Conservation (phyloP, 1,140 invertebrate genomes). For the Aphelinus certus region DNA sequence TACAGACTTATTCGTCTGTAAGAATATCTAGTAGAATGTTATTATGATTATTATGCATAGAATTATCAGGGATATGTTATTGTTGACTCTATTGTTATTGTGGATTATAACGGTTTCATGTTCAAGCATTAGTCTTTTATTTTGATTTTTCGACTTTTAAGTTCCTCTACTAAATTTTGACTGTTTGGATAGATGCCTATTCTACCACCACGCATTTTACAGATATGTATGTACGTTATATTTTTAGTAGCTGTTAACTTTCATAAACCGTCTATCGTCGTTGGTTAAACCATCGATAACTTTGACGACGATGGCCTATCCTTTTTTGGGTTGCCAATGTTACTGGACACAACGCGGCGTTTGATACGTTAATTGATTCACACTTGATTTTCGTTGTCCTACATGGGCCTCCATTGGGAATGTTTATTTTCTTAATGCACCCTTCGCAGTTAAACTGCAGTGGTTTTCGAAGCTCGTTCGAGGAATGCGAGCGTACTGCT, state of each 20-base stretch:
- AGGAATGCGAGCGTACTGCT: too few relatives aligned
- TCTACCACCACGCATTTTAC: conserved; percentile 1
- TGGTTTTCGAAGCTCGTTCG: too few relatives aligned
- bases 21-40: too few relatives aligned
- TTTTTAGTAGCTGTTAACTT: background rate
- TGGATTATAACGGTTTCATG: background rate
- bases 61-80: too few relatives aligned
- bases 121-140: background rate
- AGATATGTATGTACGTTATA: background rate
- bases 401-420: too few relatives aligned
- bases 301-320: conserved; percentile 3
- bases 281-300: conserved; percentile 5
- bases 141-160: background rate
- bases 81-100: conserved; percentile 3
- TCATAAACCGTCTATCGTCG: conserved; percentile 18
- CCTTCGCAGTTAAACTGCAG: too few relatives aligned
- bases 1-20: too few relatives aligned
- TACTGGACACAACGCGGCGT: too few relatives aligned
- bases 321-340: conserved; percentile 5
- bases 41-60: too few relatives aligned
- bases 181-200: background rate
- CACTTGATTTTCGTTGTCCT: too few relatives aligned
- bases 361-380: too few relatives aligned
- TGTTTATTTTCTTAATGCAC: too few relatives aligned
- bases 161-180: background rate